phyloP scores from a whole-genome alignment of 2,113 vertebrate genomes.

The Gobio gobio region DNA sequence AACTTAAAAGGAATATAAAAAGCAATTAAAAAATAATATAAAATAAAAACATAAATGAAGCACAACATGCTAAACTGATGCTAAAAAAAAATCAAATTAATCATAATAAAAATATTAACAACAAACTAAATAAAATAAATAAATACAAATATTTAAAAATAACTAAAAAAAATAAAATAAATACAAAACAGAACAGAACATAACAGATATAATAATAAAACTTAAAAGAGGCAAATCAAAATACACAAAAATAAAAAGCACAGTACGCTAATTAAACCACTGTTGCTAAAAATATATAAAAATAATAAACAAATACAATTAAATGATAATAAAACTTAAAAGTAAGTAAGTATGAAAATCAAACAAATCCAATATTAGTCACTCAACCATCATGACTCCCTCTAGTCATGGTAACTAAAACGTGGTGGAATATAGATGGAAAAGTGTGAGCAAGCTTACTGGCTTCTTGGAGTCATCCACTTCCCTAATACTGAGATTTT shows the following conservation, averaged over 20 bases:
- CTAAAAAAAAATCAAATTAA: too few species aligned
- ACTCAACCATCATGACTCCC: background rate
- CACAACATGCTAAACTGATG: too few species aligned
- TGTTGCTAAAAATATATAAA: background rate
- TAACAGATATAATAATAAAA: too few species aligned
- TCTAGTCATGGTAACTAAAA: background rate
- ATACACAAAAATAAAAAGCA: background rate
- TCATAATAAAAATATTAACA: too few species aligned
- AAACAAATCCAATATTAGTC: background rate
- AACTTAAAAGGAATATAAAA: too few species aligned
- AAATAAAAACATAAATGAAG: too few species aligned
- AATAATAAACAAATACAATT: background rate
- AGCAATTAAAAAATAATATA: too few species aligned
- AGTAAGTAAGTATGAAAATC: background rate
- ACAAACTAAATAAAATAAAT: too few species aligned
- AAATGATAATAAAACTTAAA: background rate
- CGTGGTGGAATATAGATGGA: background rate
- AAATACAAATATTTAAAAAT: too few species aligned
- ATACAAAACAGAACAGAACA: too few species aligned
- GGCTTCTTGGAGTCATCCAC: constrained; percentile 96
- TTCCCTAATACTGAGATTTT: constrained; percentile 95
- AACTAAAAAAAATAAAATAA: too few species aligned
- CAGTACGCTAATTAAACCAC: background rate
- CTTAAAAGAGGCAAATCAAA: background rate
- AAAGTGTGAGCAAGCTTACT: constrained; percentile 70